Base-by-base conservation (phyloP, 2,113 vertebrate genomes). In the Merops nubicus region DNA sequence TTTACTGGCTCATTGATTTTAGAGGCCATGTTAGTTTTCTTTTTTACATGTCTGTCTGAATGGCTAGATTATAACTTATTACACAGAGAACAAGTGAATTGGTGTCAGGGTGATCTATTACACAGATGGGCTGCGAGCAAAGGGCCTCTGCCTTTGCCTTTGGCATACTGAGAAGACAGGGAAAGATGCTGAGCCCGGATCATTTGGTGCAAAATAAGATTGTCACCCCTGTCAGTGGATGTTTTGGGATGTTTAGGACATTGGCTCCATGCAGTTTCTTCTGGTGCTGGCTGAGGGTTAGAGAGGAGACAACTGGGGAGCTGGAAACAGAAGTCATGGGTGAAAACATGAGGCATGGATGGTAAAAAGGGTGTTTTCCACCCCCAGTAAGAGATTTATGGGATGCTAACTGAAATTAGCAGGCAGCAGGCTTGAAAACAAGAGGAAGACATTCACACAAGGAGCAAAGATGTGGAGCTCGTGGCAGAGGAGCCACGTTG, bases 1-100 rank as follows among this genome's bases (percentile, higher is more conserved):
- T 96, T 96, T 96, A 89, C 94, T 83, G 91, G 94, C 94, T 96
- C 96, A 95, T 95, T 97, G 94, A 86, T 82, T 97, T 97, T 96
- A 95, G 91, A 85, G 59, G 70, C 94, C 81, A 14, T 89, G 93
- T 93, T 94, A 89, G 87, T 96, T 96, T 96, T 91, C 81, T 77
- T 76, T 85, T 43, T 70, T 79, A 33, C 81, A 77, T 5, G 74
- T 91, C 93, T 73, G 57, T 76, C 77, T 73, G 87, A 95, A 91
- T 19, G 8, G 93, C 78, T 22, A 59, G 76, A 93, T 78, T 29
- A 51, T 78, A 88, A 43, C 83, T 65, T 48, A 64, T 22, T 75
- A 28, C 87, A 43, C 36, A n/a, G 16, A 56, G 87, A 96, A 79
- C 74, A 89, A 85, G 74, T 8, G 81, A 65, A 48, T 57, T 19